Base-by-base conservation (phyloP, 2,888 invertebrate genomes). In the Vanessa cardui region DNA sequence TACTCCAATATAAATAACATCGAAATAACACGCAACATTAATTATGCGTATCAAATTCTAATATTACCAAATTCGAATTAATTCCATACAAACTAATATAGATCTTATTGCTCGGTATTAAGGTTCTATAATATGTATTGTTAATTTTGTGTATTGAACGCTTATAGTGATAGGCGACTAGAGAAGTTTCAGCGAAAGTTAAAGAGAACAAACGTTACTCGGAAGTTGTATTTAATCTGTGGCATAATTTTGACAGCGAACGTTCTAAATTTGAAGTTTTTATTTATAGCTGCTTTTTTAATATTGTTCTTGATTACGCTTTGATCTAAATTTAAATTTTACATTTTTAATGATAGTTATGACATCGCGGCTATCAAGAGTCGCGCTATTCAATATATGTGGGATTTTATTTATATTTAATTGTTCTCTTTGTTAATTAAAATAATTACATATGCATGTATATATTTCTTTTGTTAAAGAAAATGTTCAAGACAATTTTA, bases 141-240 rank as follows among this genome's bases (percentile, higher is more conserved):
- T 18, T 18, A 6, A 26, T 21, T 58, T 49, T 58, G 62, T 62
- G 33, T 49, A 62, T 47, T 44, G 45, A 44, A 50, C 18, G 56
- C 66, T 66, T 50, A 62, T 45, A 62, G 47, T 47, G 47, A 47
- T 47, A 26, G 52, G 61, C 44, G 66, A 61, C 61, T 50, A 60
- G 61, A 56, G 61, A 66, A 66, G 66, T 49, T 18, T 66, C 66
- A 66, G 66, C 66, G 66, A 66, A 66, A 66, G 66, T 54, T 50
- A 66, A 66, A 66, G 66, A 66, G 66, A 49, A 56, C 66, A 62
- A 39, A 62, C 49, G 62, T 45, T 56, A 56, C 56, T 56, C 56
- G 56, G 68, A 68, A 68, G 68, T 61, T 61, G 61, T 54, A 45
- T 63, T 64, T 68, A 64, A 68, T 68, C 68, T 68, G 60, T 68